Base-by-base conservation (phyloP, 2,888 invertebrate species). In the Agrochola lychnidis region DNA sequence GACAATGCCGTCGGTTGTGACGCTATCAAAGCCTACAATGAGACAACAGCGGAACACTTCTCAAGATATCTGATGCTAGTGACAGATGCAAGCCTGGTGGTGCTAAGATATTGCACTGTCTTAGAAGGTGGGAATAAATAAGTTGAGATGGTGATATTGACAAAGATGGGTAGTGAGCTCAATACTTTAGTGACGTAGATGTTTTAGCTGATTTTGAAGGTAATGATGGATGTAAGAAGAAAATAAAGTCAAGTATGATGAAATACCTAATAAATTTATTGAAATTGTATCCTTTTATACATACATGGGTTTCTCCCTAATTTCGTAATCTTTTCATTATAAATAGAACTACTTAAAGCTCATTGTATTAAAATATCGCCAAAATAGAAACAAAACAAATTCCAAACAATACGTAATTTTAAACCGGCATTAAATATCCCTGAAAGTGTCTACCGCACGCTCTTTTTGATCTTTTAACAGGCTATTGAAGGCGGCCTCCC, bases 401-500 rank as follows among this genome's bases (percentile, higher is more conserved):
- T 70, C 56, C 59, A 67, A 63, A 71, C 68, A 71, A 66, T 66
- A 30, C 30, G 64, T 67, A 71, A 83, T 73, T 83, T 75, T 57
- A 73, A 76, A 69, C 66, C 59, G 19, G 48, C 67, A 77, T 78
- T 83, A 81, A 78, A 84, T 78, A 80, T 81, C 75, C 64, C 61
- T 25, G 61, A 73, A 78, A 76, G 61, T 84, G 73, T 75, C 81
- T 68, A 36, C 73, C 59, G 59, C 79, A 80, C 56, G 75, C 66
- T 86, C 79, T 83, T 88, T 86, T 88, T 86, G 86, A 87, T 87
- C 88, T 86, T 86, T 78, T 80, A 86, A 76, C 81, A 78, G 79
- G 78, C 81, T 81, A 79, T 84, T 74, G 80, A 86, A 77, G 64
- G 74, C 61, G 80, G 76, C 59, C 70, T 71, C 84, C 78, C 78